Evolutionary conservation across 1,140 invertebrate genomes (phyloP).

Genomic region (Spodoptera frugiperda): DNA sequence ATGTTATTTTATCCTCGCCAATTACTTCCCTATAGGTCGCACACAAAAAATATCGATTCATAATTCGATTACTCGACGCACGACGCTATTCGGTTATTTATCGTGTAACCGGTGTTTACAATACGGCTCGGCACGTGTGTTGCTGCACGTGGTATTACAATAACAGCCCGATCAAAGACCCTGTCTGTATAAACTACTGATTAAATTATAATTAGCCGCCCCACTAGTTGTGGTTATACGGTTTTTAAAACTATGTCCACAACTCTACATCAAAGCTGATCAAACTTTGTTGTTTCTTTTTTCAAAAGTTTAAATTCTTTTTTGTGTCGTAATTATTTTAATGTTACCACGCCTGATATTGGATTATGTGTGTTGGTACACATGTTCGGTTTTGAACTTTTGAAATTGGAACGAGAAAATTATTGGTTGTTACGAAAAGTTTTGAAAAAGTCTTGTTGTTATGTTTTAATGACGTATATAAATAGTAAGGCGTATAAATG

Average conservation of each 20-base stretch:
- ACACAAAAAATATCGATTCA: constrained; percentile 33
- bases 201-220: constrained; percentile 63
- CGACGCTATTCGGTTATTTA: constrained; percentile 52
- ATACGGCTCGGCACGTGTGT: constrained; percentile 56
- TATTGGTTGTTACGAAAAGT: no score
- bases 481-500: no score
- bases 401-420: no score
- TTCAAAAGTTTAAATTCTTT: neutral
- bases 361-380: no score
- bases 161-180: constrained; percentile 78
- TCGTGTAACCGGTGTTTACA: constrained; percentile 65
- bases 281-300: neutral
- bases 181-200: constrained; percentile 65
- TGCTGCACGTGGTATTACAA: constrained; percentile 70
- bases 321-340: no score
- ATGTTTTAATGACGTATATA: no score
- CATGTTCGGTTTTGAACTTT: no score
- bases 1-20: neutral
- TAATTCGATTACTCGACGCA: constrained; percentile 37
- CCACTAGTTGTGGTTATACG: constrained; percentile 33
- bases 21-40: neutral
- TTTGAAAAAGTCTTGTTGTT: no score
- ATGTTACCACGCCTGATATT: no score
- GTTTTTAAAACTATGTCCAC: constrained; percentile 16
- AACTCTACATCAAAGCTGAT: constrained; percentile 5